Evolutionary conservation across 2,888 invertebrate species (phyloP), one percentile per base, ranked within the genome.

Genomic region (Flabesymbios commensalis): DNA sequence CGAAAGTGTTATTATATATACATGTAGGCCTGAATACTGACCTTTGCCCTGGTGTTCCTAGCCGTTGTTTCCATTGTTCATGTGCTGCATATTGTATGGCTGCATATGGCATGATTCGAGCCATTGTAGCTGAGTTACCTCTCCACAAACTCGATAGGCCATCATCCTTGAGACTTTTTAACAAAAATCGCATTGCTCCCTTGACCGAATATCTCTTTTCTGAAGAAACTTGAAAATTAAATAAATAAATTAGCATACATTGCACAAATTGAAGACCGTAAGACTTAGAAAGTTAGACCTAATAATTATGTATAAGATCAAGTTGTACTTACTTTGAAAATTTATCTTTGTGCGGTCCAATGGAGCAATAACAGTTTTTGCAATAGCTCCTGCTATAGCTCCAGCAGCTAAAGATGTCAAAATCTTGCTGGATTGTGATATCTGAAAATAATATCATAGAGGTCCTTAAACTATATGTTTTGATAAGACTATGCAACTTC

Each of bases 81-180:
- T 97, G 96, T 41, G 97, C 90, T 0, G 95, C 91, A 84, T 97
- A 99, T 85, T 99, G 98, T 71, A 98, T 91, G 45, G 98, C 94
- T 26, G 98, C 95, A 84, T 98, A 97, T 0, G 99, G 99, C 55
- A 97, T 87, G 65, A 99, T 96, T 60, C 98, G 87, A 19, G 93
- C 94, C 94, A 99, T 94, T 0, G 97, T 98, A 3, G 99, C 99
- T 69, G 94, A 93, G 87, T 99, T 99, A 2, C 99, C 99, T 56
- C 98, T 87, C 96, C 96, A 99, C 73, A 99, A 83, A 59, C 93
- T 91, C 14, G 88, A 70, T 54, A 92, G 84, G 1, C 99, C 98
- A 77, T 95, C 91, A 19, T 86, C 86, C 69, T 85, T 86, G 68
- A 90, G 90, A 22, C 91, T 90, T 26, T 83, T 72, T 32, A 74